These are phyloP conservation scores for Geophilus truncorum DNA, from an alignment of 2,888 invertebrate species.

Conservation along the genomic window DNA sequence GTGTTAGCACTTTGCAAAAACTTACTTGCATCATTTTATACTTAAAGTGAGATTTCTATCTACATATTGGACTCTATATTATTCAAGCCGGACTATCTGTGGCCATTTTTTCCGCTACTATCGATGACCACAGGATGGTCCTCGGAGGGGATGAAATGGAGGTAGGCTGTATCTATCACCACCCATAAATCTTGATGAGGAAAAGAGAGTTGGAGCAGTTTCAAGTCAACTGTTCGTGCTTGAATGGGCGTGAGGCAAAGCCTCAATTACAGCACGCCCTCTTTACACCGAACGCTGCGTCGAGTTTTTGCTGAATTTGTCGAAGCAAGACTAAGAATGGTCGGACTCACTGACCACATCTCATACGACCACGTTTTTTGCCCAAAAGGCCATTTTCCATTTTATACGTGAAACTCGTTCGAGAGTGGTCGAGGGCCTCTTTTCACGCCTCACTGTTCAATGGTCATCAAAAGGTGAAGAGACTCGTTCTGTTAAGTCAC, in stretches of 20 bases:
- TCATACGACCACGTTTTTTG: background rate
- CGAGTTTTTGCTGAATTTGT: background rate
- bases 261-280: background rate
- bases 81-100: background rate
- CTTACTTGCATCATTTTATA: too few species aligned
- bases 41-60: too few species aligned
- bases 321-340: background rate
- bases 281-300: background rate
- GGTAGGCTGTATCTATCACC: background rate
- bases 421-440: background rate
- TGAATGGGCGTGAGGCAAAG: background rate
- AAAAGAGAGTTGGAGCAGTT: background rate
- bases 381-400: background rate
- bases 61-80: background rate
- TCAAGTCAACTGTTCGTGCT: background rate
- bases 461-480: background rate
- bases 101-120: background rate
- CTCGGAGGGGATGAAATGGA: background rate
- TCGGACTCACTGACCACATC: background rate
- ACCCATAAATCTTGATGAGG: background rate
- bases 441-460: background rate
- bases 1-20: too few species aligned
- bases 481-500: background rate
- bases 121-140: background rate
- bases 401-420: background rate